Conservation (phyloP, 2,888 invertebrate species). For the Thysanoteuthis rhombus region DNA sequence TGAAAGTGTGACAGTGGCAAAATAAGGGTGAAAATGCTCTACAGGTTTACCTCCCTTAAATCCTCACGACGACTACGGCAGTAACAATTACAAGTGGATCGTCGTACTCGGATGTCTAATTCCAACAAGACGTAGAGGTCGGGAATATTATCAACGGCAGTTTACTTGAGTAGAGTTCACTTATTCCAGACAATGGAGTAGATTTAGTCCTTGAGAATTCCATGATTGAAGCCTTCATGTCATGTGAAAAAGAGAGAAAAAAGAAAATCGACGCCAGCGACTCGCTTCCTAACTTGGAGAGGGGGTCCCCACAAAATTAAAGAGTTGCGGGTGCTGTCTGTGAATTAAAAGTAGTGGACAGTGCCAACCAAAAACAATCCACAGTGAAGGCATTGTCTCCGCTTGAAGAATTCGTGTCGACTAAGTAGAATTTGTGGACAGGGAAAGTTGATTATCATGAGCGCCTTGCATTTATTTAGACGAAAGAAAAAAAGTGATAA, state of each 20-base stretch:
- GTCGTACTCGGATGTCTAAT: background rate
- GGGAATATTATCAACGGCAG: background rate
- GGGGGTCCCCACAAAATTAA: background rate
- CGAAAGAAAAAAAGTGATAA: background rate
- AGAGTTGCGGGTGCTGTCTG: background rate
- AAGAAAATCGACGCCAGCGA: background rate
- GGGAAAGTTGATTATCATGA: background rate
- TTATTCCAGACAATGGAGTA: background rate
- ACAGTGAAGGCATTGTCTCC: background rate
- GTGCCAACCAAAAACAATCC: background rate
- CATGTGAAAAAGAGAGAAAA: background rate
- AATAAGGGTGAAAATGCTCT: background rate
- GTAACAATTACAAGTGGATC: background rate
- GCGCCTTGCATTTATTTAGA: background rate
- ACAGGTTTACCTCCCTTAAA: constrained; percentile 12
- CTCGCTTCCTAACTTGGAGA: background rate
- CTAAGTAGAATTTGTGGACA: background rate
- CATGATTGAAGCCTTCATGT: background rate
- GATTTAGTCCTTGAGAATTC: background rate
- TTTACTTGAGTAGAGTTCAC: background rate
- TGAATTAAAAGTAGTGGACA: background rate
- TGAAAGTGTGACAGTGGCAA: no score
- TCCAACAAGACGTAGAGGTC: background rate
- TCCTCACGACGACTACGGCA: background rate
- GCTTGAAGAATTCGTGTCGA: background rate